Evolutionary conservation across 2,113 vertebrate genomes (phyloP).

Genomic region (Silurus meridionalis): DNA sequence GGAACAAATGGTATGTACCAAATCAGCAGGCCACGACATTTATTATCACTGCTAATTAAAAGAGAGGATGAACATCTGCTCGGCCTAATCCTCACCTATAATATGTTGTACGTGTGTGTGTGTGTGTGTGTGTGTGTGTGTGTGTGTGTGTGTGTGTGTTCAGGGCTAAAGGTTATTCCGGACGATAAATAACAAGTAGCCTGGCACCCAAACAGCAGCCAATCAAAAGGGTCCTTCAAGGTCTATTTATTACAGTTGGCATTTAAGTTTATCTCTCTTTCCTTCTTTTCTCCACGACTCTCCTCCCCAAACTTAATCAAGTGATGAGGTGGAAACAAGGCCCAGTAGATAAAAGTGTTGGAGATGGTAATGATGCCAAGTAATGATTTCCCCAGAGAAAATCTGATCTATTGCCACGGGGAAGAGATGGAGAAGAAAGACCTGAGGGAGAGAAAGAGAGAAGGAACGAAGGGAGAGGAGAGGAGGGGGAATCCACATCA

Average conservation of each 20-base stretch:
- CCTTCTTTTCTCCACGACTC: constrained; percentile 12
- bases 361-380: constrained; percentile 93
- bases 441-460: constrained; percentile 54
- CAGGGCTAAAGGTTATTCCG: constrained; percentile 35
- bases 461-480: constrained; percentile 18
- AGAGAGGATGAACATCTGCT: constrained; percentile 57
- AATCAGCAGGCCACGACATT: constrained; percentile 54
- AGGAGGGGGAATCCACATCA: constrained; percentile 61
- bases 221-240: constrained; percentile 55
- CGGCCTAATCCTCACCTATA: constrained; percentile 43
- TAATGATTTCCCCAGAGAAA: constrained; percentile 97
- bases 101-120: constrained; percentile 5
- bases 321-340: constrained; percentile 85
- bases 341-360: constrained; percentile 86
- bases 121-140: constrained; percentile 16
- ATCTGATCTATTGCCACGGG: constrained; percentile 92
- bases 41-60: constrained; percentile 61
- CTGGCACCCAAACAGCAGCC: constrained; percentile 49
- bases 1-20: constrained; percentile 42
- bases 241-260: constrained; percentile 57
- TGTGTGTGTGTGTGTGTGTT: constrained; percentile 24
- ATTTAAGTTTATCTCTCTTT: constrained; percentile 50
- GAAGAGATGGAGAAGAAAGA: constrained; percentile 77
- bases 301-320: constrained; percentile 82
- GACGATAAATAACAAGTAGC: constrained; percentile 41